A percentile compares a stretch with the other conserved stretches of the same genome.
Conservation (phyloP, 2,113 vertebrate species). For the mouse (Mus musculus) region GRCm39 chr6:82463501-82464000, state of each 20-base stretch:
- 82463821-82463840: neutral
- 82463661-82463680: neutral
- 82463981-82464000: neutral
- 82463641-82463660: neutral
- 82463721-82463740: neutral
- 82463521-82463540: neutral
- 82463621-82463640: neutral
- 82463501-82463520: neutral
- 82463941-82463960: constrained; percentile 14
- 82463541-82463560: neutral
- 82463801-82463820: neutral
- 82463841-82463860: neutral
- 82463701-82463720: neutral
- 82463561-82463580: neutral
- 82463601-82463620: neutral
- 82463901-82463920: neutral
- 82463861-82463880: neutral
- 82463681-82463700: neutral
- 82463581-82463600: neutral
- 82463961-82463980: neutral
- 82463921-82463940: neutral
- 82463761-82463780: neutral
- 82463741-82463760: constrained; percentile 1
- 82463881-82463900: neutral
- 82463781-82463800: neutral